Base-by-base conservation (phyloP, 2,797 vertebrate genomes). In the Chelon labrosus region DNA sequence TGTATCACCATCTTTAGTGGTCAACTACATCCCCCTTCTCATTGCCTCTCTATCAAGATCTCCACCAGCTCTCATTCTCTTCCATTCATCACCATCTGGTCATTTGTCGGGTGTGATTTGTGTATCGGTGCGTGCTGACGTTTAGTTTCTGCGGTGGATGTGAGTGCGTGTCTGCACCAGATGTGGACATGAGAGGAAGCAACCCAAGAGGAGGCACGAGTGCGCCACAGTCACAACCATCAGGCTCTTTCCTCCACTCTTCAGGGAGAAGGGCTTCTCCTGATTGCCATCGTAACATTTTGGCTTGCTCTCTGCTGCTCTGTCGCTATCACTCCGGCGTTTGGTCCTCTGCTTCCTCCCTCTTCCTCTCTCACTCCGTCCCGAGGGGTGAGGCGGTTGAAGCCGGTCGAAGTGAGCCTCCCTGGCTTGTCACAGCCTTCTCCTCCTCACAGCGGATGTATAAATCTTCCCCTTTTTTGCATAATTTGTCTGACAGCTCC, bases 401-500 rank as follows among this genome's bases (percentile, higher is more conserved):
- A 81, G 54, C 49, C 38, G 9, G 70, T 69, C 64, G 31, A 70
- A 71, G 65, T 52, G 5, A 68, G 42, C 79, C 65, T 64, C 67
- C 56, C 62, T 49, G 19, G 65, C 73, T 20, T 70, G 71, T 80
- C 79, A 75, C 68, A 55, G 56, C 74, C 77, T 69, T 82, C 69
- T 72, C 56, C 42, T 76, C 69, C 72, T 75, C 72, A 10, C 42
- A 8, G 46, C 61, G 20, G 62, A 79, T 65, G 6, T 75, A 84
- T 85, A 89, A 87, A 85, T 84, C 72, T 54, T 16, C 42, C 47
- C 64, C 54, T 62, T 69, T 56, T 90, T 87, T 91, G 88, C 89
- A 89, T 92, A 89, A 90, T 89, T 82, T 81, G 65, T 83, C 73
- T 65, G 86, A 89, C 88, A 79, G 82, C 70, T 59, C 70, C 67